Evolutionary conservation across 2,113 vertebrate genomes (phyloP).

Genomic region (Phalacrocorax pelagicus): DNA sequence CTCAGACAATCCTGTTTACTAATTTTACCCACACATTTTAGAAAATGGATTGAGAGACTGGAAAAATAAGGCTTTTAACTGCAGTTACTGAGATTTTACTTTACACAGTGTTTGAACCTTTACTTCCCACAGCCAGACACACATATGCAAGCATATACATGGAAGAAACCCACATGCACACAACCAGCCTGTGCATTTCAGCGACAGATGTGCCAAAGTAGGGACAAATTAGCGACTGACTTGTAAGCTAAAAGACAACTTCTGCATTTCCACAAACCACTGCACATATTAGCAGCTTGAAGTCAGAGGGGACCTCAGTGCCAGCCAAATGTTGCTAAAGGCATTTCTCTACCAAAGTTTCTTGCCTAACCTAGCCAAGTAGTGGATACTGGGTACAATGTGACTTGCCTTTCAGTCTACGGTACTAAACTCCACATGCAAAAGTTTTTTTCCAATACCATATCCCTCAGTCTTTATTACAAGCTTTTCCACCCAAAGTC

Average conservation of each 20-base stretch:
- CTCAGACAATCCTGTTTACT: background rate
- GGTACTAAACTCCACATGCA: background rate
- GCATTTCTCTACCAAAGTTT: background rate
- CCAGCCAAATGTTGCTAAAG: background rate
- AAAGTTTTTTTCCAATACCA: background rate
- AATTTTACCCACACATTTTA: background rate
- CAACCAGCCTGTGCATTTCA: background rate
- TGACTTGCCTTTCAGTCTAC: background rate
- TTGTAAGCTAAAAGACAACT: background rate
- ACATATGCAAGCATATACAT: background rate
- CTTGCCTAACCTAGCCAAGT: background rate
- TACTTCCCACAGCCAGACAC: background rate
- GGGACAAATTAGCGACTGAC: background rate
- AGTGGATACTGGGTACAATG: background rate
- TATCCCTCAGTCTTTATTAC: background rate
- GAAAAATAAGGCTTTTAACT: background rate
- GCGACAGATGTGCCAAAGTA: background rate
- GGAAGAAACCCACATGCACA: background rate
- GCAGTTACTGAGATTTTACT: background rate
- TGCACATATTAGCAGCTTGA: background rate
- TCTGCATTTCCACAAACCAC: background rate
- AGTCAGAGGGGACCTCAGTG: background rate
- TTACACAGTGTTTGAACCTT: background rate
- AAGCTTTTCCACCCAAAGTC: accelerated
- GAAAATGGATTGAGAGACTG: background rate